These are phyloP conservation scores for Eulemur rubriventer DNA, from an alignment of 2,797 vertebrate species.

Conservation along the genomic window DNA sequence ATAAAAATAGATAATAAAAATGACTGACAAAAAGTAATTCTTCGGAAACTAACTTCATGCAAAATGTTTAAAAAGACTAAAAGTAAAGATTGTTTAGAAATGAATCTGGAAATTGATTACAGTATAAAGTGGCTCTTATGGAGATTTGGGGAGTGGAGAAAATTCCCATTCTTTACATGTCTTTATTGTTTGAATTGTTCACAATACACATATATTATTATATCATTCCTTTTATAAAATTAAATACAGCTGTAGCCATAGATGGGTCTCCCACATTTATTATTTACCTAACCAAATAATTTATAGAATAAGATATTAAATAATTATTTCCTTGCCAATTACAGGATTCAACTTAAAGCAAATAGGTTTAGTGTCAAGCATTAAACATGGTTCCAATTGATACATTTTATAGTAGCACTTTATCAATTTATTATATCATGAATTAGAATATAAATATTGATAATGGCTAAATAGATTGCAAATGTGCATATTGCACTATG, in stretches of 20 bases:
- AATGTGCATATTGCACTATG: neutral
- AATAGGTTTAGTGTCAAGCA: neutral
- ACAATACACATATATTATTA: neutral
- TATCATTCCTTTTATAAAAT: neutral
- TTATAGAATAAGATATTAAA: neutral
- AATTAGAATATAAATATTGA: conserved; percentile 59
- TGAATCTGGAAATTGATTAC: neutral
- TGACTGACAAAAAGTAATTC: neutral
- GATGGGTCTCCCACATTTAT: neutral
- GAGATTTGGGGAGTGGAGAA: neutral
- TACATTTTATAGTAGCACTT: conserved; percentile 27
- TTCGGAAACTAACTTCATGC: neutral
- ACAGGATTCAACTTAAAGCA: conserved; percentile 37
- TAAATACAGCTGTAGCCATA: neutral
- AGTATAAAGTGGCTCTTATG: neutral
- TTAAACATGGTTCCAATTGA: neutral
- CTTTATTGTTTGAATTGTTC: neutral
- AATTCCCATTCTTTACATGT: neutral
- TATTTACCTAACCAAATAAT: conserved; percentile 20
- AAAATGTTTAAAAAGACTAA: neutral
- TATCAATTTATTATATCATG: neutral
- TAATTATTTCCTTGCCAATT: conserved; percentile 7
- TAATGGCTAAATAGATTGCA: conserved; percentile 11
- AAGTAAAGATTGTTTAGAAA: neutral
- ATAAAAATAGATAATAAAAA: neutral